phyloP scores from a whole-genome alignment of 2,888 invertebrate species.

The Ormyrus pomaceus region DNA sequence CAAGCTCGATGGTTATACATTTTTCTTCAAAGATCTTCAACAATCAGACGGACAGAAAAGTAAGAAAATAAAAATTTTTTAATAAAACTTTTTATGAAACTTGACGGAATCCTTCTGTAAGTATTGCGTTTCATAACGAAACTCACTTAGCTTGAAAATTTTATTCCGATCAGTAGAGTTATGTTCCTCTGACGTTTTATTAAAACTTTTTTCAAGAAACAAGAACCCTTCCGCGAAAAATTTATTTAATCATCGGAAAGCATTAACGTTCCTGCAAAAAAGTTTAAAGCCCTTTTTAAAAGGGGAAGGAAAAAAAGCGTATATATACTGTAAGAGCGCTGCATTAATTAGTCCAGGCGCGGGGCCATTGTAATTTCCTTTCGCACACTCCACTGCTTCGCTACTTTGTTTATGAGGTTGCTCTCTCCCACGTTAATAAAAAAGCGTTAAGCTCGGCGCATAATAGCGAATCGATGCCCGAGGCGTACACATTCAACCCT shows the following conservation, averaged over 20 bases:
- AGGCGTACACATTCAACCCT: neutral
- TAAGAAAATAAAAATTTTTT: neutral
- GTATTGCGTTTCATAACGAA: no score
- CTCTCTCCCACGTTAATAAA: conserved; percentile 31
- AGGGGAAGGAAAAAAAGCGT: neutral
- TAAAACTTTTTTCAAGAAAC: neutral
- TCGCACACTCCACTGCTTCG: neutral
- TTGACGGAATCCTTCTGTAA: neutral
- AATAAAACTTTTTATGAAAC: neutral
- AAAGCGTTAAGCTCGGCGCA: conserved; percentile 28
- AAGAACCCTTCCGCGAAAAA: neutral
- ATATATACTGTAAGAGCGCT: neutral
- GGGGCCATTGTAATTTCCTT: conserved; percentile 47
- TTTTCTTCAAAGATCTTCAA: no score
- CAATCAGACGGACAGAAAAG: neutral
- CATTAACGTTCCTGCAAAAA: neutral
- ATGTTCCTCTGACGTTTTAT: neutral
- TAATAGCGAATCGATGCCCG: conserved; percentile 24
- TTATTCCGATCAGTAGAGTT: no score
- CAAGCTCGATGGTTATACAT: no score
- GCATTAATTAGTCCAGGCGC: conserved; percentile 38
- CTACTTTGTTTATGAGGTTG: conserved; percentile 36
- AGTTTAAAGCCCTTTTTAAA: conserved; percentile 17
- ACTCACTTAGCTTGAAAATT: no score
- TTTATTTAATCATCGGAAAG: conserved; percentile 13